These are phyloP conservation scores for Paramacrobiotus metropolitanus DNA, from an alignment of 1,140 invertebrate species.

Conservation along the genomic window DNA sequence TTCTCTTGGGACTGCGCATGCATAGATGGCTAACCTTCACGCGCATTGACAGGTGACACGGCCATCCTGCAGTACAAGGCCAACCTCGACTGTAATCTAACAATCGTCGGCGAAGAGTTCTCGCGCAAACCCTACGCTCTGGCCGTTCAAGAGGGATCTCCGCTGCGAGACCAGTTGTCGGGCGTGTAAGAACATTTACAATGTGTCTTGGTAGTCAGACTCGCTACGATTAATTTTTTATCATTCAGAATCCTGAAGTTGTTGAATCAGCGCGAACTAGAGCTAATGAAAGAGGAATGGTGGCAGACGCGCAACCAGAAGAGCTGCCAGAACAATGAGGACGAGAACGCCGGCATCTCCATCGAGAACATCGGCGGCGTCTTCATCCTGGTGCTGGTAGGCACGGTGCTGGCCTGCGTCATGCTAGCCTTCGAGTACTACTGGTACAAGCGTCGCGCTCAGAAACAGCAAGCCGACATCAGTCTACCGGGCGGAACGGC, in stretches of 20 bases:
- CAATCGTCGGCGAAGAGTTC: slow-evolving; percentile 77
- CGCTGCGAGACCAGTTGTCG: slow-evolving; percentile 33
- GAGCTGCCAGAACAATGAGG: slow-evolving; percentile 58
- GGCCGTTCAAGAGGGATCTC: slow-evolving; percentile 81
- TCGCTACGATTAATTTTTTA: slow-evolving; percentile 10
- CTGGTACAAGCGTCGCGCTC: slow-evolving; percentile 38
- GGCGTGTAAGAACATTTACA: slow-evolving; percentile 25
- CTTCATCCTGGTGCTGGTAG: slow-evolving; percentile 83
- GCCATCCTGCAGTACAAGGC: slow-evolving; percentile 66
- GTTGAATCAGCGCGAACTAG: slow-evolving; percentile 66
- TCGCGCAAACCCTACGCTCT: slow-evolving; percentile 86
- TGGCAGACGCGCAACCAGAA: slow-evolving; percentile 60
- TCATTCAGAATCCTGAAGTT: slow-evolving; percentile 56
- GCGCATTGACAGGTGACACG: slow-evolving; percentile 62
- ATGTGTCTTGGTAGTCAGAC: neutral
- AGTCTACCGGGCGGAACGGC: neutral
- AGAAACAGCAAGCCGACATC: neutral
- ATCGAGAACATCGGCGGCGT: slow-evolving; percentile 93
- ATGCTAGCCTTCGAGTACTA: slow-evolving; percentile 83
- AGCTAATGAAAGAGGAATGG: slow-evolving; percentile 81
- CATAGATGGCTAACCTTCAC: neutral
- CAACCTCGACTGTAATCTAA: slow-evolving; percentile 68
- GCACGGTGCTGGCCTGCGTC: slow-evolving; percentile 65
- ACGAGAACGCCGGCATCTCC: slow-evolving; percentile 82
- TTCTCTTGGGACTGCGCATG: neutral